phyloP scores from a whole-genome alignment of 2,888 invertebrate genomes.

The Pharmacophagus antenor region DNA sequence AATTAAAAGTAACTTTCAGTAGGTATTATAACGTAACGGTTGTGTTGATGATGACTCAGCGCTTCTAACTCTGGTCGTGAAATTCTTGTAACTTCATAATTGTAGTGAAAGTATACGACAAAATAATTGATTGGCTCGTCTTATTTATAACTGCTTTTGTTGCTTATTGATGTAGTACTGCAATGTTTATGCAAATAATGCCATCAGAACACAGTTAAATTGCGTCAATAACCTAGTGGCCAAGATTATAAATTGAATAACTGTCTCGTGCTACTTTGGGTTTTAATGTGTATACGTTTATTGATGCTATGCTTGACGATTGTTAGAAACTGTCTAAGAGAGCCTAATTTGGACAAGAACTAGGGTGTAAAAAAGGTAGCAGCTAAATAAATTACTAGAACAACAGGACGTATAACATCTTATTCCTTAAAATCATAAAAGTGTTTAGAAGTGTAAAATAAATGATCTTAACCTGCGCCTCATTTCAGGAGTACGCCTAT shows the following conservation, averaged over 20 bases:
- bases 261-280: neutral
- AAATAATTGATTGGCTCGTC: slow-evolving; percentile 25
- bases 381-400: too few relatives aligned
- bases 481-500: too few relatives aligned
- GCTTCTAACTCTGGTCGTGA: slow-evolving; percentile 41
- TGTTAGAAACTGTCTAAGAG: too few relatives aligned
- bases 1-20: neutral
- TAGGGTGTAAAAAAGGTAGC: too few relatives aligned
- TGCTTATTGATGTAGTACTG: slow-evolving; percentile 7
- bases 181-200: slow-evolving; percentile 10
- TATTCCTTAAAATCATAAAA: too few relatives aligned
- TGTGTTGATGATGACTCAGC: slow-evolving; percentile 25
- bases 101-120: slow-evolving; percentile 56
- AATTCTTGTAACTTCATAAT: slow-evolving; percentile 47
- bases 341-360: too few relatives aligned
- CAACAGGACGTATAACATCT: too few relatives aligned
- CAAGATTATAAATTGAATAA: neutral
- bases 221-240: neutral
- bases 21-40: neutral
- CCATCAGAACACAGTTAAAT: neutral
- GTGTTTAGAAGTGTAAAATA: too few relatives aligned
- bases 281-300: neutral
- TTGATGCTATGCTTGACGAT: too few relatives aligned
- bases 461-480: too few relatives aligned
- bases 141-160: slow-evolving; percentile 18